phyloP scores from a whole-genome alignment of 2,113 vertebrate species.

The Muntiacus reevesi region DNA sequence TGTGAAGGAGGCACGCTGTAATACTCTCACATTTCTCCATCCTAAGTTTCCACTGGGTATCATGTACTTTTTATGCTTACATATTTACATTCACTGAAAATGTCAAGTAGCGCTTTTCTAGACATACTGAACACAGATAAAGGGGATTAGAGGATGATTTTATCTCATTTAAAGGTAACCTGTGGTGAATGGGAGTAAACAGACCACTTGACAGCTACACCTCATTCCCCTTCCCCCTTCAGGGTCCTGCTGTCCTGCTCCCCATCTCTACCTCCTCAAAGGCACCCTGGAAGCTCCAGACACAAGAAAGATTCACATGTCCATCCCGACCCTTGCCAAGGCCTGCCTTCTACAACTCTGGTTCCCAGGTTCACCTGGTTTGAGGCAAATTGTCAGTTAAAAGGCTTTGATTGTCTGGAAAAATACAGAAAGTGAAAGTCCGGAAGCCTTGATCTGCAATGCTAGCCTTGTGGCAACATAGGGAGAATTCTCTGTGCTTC shows the following conservation, averaged over 20 bases:
- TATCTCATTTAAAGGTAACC: slow-evolving; percentile 73
- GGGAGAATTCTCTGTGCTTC: background rate
- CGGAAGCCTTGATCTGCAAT: background rate
- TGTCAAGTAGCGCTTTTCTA: slow-evolving; percentile 80
- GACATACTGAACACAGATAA: slow-evolving; percentile 76
- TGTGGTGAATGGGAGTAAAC: slow-evolving; percentile 67
- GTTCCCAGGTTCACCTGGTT: slow-evolving; percentile 33
- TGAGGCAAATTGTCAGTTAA: slow-evolving; percentile 50
- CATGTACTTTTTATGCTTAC: background rate
- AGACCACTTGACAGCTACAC: slow-evolving; percentile 61
- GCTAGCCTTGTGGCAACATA: background rate
- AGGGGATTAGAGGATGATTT: slow-evolving; percentile 73
- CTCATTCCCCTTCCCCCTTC: background rate
- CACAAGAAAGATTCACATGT: background rate
- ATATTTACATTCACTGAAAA: slow-evolving; percentile 61
- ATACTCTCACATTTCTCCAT: background rate
- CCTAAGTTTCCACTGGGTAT: slow-evolving; percentile 39
- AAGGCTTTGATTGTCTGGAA: background rate
- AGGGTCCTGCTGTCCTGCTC: slow-evolving; percentile 10
- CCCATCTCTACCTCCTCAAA: background rate
- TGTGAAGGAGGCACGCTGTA: fast-evolving
- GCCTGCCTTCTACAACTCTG: slow-evolving; percentile 13
- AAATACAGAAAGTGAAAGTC: background rate
- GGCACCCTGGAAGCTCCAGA: slow-evolving; percentile 32
- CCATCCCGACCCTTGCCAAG: slow-evolving; percentile 34